These are phyloP conservation scores for Epinephelus awoara DNA, from an alignment of 2,797 vertebrate genomes.

Conservation along the genomic window DNA sequence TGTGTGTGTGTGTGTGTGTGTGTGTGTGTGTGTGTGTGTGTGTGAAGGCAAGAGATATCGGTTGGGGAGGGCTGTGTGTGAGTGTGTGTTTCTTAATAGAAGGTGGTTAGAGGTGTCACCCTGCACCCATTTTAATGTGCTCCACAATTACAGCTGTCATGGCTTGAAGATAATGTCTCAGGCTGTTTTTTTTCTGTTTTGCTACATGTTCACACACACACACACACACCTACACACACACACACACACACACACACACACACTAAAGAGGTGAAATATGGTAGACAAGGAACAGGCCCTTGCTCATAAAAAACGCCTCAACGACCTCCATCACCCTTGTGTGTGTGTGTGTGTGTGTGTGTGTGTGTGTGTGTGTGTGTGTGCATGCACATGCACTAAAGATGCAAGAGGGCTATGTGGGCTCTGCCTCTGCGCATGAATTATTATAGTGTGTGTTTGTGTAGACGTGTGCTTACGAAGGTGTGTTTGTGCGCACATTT, in stretches of 20 bases:
- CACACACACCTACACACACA: slow-evolving; percentile 32
- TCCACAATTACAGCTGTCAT: slow-evolving; percentile 90
- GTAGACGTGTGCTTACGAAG: slow-evolving; percentile 38
- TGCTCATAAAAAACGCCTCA: slow-evolving; percentile 88
- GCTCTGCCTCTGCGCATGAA: slow-evolving; percentile 63
- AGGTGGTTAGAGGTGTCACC: slow-evolving; percentile 86
- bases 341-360: slow-evolving; percentile 37
- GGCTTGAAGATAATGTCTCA: slow-evolving; percentile 82
- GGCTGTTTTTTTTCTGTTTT: slow-evolving; percentile 62
- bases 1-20: too few relatives aligned
- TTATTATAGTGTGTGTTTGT: slow-evolving; percentile 68
- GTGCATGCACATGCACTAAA: slow-evolving; percentile 51
- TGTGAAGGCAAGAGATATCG: slow-evolving; percentile 22
- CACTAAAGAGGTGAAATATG: slow-evolving; percentile 79
- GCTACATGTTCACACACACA: slow-evolving; percentile 22
- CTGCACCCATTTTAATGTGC: slow-evolving; percentile 88
- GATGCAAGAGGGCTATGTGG: slow-evolving; percentile 40
- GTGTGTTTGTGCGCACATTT: slow-evolving; percentile 49
- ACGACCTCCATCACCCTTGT: slow-evolving; percentile 78
- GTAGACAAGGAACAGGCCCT: slow-evolving; percentile 74
- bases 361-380: slow-evolving; percentile 40
- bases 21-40: slow-evolving; percentile 14
- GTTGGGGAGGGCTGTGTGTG: slow-evolving; percentile 53
- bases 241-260: slow-evolving; percentile 32
- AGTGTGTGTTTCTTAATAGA: slow-evolving; percentile 81